Evolutionary conservation across 2,113 vertebrate genomes (phyloP).

Genomic region (Plecotus auritus): DNA sequence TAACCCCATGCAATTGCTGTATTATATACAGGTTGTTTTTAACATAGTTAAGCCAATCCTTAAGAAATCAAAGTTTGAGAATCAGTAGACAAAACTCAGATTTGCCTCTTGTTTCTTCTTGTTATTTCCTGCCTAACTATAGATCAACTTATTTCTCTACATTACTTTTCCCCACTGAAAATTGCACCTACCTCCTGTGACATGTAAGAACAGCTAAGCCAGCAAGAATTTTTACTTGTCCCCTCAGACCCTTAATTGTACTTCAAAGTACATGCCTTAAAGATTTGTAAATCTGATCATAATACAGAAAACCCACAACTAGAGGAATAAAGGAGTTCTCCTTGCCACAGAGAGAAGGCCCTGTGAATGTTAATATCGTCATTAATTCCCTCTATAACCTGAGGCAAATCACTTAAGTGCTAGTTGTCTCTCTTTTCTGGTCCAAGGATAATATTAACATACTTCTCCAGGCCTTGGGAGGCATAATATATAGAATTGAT

Average conservation of each 20-base stretch:
- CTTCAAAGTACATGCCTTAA: conserved; percentile 18
- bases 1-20: background rate
- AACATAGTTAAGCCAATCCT: background rate
- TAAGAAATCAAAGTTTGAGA: background rate
- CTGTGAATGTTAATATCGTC: conserved; percentile 21
- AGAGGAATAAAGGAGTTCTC: background rate
- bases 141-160: background rate
- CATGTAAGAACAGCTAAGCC: background rate
- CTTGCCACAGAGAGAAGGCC: background rate
- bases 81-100: background rate
- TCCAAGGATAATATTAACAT: conserved; percentile 53
- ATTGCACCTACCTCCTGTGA: background rate
- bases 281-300: conserved; percentile 2
- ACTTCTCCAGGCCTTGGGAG: background rate
- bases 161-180: background rate
- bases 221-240: background rate
- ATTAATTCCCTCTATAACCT: conserved; percentile 20
- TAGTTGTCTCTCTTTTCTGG: conserved; percentile 45
- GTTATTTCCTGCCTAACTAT: background rate
- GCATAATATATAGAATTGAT: conserved; percentile 17
- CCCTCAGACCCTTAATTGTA: background rate
- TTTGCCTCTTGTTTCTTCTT: background rate
- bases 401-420: conserved; percentile 50
- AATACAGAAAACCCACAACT: background rate
- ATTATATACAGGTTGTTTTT: background rate